Evolutionary conservation across 2,888 invertebrate species (phyloP).

Genomic region (Rotaria socialis): DNA sequence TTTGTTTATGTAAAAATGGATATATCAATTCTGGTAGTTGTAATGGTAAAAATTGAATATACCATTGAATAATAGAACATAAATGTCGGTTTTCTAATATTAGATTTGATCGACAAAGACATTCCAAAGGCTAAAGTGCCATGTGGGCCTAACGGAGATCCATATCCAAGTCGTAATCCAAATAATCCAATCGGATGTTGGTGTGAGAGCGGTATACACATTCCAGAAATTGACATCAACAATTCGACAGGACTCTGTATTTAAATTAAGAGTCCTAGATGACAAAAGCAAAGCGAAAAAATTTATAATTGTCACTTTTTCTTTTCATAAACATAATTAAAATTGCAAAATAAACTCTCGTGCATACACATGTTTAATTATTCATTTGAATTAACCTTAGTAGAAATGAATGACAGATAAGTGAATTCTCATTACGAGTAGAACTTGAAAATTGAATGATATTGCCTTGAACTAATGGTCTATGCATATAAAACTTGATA

Average conservation of each 20-base stretch:
- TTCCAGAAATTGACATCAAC: neutral
- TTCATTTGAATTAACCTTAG: too few species aligned
- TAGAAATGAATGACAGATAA: too few species aligned
- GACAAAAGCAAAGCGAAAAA: too few species aligned
- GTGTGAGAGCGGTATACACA: neutral
- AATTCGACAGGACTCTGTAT: neutral
- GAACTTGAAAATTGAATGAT: too few species aligned
- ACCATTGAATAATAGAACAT: neutral
- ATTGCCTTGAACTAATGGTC: too few species aligned
- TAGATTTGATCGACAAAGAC: neutral
- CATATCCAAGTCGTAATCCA: conserved; percentile 31
- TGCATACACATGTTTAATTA: too few species aligned
- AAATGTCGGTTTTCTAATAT: neutral
- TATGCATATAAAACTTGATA: too few species aligned
- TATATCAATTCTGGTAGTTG: neutral
- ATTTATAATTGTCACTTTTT: too few species aligned
- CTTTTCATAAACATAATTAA: too few species aligned
- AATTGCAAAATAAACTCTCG: too few species aligned
- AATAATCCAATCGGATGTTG: conserved; percentile 13
- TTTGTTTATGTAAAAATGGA: neutral
- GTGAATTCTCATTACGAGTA: too few species aligned
- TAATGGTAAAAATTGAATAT: neutral
- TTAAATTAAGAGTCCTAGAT: neutral
- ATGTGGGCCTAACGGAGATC: neutral
- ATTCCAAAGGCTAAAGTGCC: neutral